Conservation (phyloP, 2,888 invertebrate genomes). For the Mesorhabditis belari region DNA sequence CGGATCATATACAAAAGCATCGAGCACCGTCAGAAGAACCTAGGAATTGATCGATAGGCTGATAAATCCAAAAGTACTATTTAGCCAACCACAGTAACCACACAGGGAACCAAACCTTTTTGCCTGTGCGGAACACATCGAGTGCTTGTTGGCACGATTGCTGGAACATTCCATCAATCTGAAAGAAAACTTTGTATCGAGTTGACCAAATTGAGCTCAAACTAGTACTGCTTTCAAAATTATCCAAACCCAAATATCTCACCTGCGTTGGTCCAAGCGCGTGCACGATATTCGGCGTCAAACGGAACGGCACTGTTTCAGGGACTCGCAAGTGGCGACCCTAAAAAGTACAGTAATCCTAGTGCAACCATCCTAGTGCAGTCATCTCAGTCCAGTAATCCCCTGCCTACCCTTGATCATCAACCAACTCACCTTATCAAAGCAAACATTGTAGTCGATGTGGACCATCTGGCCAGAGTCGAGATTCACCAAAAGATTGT, state of each 20-base stretch:
- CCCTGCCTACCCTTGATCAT: not conserved
- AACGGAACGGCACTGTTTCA: conserved; percentile 92
- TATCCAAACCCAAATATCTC: conserved; percentile 65
- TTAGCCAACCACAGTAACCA: too few relatives aligned
- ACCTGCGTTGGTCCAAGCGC: conserved; percentile 90
- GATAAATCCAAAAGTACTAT: conserved; percentile 80
- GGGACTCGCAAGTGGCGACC: conserved; percentile 73
- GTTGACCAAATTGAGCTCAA: too few relatives aligned
- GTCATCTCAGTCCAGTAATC: too few relatives aligned
- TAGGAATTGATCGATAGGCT: conserved; percentile 62
- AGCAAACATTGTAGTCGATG: conserved; percentile 99
- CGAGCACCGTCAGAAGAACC: conserved; percentile 81
- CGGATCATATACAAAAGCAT: conserved; percentile 96
- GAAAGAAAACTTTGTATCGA: not conserved
- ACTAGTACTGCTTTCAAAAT: too few relatives aligned
- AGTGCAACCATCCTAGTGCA: not conserved
- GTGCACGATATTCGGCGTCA: conserved; percentile 87
- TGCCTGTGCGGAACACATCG: conserved; percentile 79
- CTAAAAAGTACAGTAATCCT: conserved; percentile 6
- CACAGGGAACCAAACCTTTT: conserved; percentile 76
- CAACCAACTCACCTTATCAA: conserved; percentile 73
- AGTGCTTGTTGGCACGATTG: conserved; percentile 84
- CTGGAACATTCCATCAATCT: conserved; percentile 80
- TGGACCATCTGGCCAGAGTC: conserved; percentile 90
- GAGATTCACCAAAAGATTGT: conserved; percentile 91